A percentile compares a stretch with the other conserved stretches of the same genome.
Conservation (phyloP, 53 echinoderm and acorn worm species). For the Hippasteria phrygiana region DNA sequence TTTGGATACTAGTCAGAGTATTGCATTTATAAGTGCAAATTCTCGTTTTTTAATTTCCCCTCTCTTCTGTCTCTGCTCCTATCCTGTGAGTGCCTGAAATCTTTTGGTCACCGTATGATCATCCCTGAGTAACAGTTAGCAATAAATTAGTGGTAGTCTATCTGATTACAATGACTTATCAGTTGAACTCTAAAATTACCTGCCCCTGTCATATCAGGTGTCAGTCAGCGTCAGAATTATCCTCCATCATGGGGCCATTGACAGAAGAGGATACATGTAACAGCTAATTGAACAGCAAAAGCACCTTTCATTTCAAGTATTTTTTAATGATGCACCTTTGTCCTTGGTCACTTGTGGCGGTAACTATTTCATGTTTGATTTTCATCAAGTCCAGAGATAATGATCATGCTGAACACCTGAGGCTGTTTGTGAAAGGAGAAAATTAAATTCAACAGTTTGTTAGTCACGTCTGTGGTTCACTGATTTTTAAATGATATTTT, state of each 20-base stretch:
- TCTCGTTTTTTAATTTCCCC: no score
- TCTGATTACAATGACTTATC: neutral
- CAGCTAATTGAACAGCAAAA: conserved; percentile 45
- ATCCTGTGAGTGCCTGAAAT: no score
- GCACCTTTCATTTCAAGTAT: neutral
- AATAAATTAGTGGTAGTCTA: no score
- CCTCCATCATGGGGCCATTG: conserved; percentile 5
- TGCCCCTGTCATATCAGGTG: neutral
- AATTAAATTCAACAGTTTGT: neutral
- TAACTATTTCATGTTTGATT: conserved; percentile 52
- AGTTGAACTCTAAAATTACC: neutral
- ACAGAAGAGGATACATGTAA: neutral
- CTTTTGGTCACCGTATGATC: no score
- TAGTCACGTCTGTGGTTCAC: neutral
- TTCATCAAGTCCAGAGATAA: neutral
- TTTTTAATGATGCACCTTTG: conserved; percentile 10
- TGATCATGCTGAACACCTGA: neutral
- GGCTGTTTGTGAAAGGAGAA: neutral
- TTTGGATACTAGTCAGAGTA: no score
- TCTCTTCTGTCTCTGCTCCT: no score
- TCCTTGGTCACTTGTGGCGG: neutral
- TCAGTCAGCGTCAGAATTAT: neutral
- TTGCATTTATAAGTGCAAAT: no score
- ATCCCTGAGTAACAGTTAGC: no score
- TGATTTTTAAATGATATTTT: neutral